Percentiles rank a stretch among this genome's conserved stretches.
phyloP scores from a whole-genome alignment of 2,113 vertebrate species.

The Marmota monax region DNA sequence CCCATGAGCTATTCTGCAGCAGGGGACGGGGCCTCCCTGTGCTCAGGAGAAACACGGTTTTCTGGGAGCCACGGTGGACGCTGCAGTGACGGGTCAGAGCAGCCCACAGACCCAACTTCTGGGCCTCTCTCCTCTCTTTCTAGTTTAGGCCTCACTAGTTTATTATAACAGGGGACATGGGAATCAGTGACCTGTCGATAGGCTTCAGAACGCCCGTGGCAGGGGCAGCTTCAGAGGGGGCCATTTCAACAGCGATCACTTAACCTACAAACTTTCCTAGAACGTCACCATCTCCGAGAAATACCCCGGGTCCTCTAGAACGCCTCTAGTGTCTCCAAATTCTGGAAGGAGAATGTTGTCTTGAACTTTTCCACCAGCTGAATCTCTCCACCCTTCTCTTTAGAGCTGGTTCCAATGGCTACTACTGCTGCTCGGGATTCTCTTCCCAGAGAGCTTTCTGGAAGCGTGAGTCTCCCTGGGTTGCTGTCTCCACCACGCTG shows the following conservation, averaged over 20 bases:
- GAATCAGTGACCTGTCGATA: slow-evolving; percentile 91
- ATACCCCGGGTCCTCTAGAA: slow-evolving; percentile 92
- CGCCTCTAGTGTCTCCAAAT: slow-evolving; percentile 92
- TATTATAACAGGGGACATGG: slow-evolving; percentile 80
- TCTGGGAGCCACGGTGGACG: neutral
- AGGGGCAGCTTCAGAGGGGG: slow-evolving; percentile 75
- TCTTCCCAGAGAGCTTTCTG: slow-evolving; percentile 94
- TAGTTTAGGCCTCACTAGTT: slow-evolving; percentile 41
- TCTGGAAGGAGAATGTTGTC: slow-evolving; percentile 94
- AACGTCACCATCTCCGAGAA: slow-evolving; percentile 94
- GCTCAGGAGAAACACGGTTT: neutral
- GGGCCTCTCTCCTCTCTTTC: too few species aligned
- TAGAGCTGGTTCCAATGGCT: slow-evolving; percentile 89
- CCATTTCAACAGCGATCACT: slow-evolving; percentile 68
- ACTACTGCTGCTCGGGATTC: slow-evolving; percentile 91
- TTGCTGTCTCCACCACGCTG: slow-evolving; percentile 88
- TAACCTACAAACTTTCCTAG: slow-evolving; percentile 92
- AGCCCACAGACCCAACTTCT: neutral
- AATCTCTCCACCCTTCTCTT: slow-evolving; percentile 86
- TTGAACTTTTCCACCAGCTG: slow-evolving; percentile 90
- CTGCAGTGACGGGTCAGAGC: neutral
- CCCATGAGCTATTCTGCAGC: neutral
- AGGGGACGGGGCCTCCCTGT: too few species aligned
- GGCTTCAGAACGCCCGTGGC: slow-evolving; percentile 81
- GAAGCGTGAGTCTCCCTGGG: slow-evolving; percentile 93